These are phyloP conservation scores for Rhyzopertha dominica DNA, from an alignment of 1,140 invertebrate species.

Conservation along the genomic window DNA sequence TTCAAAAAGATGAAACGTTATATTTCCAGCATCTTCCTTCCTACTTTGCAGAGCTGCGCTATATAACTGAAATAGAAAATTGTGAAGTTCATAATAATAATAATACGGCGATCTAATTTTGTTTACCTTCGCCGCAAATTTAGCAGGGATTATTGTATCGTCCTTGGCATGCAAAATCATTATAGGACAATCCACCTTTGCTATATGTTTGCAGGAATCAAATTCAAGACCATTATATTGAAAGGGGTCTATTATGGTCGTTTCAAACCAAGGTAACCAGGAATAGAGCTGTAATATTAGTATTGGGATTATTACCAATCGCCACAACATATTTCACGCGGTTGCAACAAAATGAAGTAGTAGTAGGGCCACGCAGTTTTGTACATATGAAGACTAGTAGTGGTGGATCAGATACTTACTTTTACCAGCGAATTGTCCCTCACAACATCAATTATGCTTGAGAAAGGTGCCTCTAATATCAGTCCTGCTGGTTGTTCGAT, in stretches of 20 bases:
- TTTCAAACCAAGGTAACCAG: conserved; percentile 65
- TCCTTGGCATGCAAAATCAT: conserved; percentile 87
- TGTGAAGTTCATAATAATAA: background rate
- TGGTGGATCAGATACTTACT: conserved; percentile 54
- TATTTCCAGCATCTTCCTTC: conserved; percentile 47
- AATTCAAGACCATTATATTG: conserved; percentile 61
- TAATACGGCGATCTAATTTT: conserved; percentile 5
- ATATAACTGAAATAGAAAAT: conserved; percentile 53
- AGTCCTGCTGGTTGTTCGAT: conserved; percentile 61
- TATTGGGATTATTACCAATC: background rate
- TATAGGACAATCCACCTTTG: conserved; percentile 64
- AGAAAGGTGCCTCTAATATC: conserved; percentile 84
- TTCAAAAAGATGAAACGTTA: conserved; percentile 63
- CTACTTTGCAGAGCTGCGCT: conserved; percentile 53
- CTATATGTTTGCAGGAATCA: conserved; percentile 65
- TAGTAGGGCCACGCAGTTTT: background rate
- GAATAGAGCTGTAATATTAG: conserved; percentile 31
- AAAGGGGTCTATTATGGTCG: conserved; percentile 64
- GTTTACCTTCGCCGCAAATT: conserved; percentile 63
- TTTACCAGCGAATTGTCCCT: conserved; percentile 67
- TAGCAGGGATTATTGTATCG: conserved; percentile 75
- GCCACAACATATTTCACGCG: background rate
- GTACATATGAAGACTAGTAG: conserved; percentile 64
- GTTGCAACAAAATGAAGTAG: conserved; percentile 1
- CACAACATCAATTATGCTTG: conserved; percentile 79